Conservation (phyloP, 2,797 vertebrate species). For the Percopsis omiscomaycus region DNA sequence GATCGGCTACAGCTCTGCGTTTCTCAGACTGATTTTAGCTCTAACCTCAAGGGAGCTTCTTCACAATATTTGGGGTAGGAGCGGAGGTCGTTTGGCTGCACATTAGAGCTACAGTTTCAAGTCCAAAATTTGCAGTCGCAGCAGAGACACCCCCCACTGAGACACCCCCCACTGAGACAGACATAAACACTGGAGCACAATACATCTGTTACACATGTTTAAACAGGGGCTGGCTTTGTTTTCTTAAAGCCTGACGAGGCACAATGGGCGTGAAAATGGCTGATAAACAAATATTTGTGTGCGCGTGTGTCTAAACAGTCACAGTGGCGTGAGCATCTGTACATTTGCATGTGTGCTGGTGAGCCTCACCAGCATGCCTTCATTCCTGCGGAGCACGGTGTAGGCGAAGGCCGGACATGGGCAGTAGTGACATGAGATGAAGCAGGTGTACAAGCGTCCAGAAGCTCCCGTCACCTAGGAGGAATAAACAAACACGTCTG, state of each 20-base stretch:
- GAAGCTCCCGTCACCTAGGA: constrained; percentile 88
- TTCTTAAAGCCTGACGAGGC: constrained; percentile 29
- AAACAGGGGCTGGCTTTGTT: constrained; percentile 7
- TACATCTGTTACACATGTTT: constrained; percentile 46
- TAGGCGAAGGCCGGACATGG: constrained; percentile 89
- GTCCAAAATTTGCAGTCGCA: constrained; percentile 13
- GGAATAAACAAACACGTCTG: neutral
- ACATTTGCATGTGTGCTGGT: neutral
- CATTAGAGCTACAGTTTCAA: constrained; percentile 27
- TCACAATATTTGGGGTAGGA: constrained; percentile 12
- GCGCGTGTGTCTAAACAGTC: neutral
- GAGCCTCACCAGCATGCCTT: constrained; percentile 87
- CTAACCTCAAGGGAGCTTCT: constrained; percentile 53
- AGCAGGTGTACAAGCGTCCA: constrained; percentile 86
- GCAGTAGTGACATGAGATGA: constrained; percentile 91
- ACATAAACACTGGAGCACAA: constrained; percentile 35
- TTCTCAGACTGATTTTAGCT: constrained; percentile 79
- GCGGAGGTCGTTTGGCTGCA: constrained; percentile 15
- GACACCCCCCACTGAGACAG: constrained; percentile 31
- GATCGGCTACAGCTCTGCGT: constrained; percentile 41
- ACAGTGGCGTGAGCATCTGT: neutral
- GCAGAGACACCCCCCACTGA: constrained; percentile 26
- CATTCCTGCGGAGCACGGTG: constrained; percentile 83
- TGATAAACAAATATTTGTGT: neutral
- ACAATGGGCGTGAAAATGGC: constrained; percentile 12